phyloP scores from a whole-genome alignment of 2,888 invertebrate species.

The Podabrus alpinus region DNA sequence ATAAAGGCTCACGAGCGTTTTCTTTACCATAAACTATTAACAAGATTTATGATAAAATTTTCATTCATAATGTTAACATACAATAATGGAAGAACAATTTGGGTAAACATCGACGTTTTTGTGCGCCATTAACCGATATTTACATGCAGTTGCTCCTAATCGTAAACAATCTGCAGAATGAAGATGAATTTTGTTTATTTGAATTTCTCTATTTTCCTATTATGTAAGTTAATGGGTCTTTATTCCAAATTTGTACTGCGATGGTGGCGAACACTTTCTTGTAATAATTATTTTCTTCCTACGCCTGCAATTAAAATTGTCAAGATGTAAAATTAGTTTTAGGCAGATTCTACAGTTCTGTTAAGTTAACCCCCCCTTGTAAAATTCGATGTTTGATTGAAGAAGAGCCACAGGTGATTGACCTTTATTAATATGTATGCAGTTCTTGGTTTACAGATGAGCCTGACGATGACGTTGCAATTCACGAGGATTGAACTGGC shows the following conservation, averaged over 20 bases:
- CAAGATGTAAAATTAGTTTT: neutral
- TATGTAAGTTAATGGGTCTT: neutral
- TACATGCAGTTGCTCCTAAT: neutral
- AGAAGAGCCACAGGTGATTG: too few relatives aligned
- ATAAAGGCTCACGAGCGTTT: conserved; percentile 6
- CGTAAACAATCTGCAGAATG: neutral
- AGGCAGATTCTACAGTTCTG: neutral
- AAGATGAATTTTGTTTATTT: neutral
- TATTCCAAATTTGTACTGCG: neutral
- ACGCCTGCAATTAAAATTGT: neutral
- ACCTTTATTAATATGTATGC: too few relatives aligned
- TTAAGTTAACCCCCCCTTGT: too few relatives aligned
- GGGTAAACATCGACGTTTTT: neutral
- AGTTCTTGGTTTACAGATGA: too few relatives aligned
- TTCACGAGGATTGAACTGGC: too few relatives aligned
- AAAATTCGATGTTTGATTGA: too few relatives aligned
- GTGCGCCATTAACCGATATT: neutral
- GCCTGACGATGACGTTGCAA: too few relatives aligned
- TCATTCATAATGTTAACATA: neutral
- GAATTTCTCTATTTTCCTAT: neutral
- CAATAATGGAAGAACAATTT: neutral
- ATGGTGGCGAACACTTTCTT: neutral
- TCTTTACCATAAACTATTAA: conserved; percentile 12
- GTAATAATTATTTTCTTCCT: neutral
- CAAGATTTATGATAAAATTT: conserved; percentile 9